phyloP scores from a whole-genome alignment of 2,888 invertebrate genomes.

The Sturmia bella region DNA sequence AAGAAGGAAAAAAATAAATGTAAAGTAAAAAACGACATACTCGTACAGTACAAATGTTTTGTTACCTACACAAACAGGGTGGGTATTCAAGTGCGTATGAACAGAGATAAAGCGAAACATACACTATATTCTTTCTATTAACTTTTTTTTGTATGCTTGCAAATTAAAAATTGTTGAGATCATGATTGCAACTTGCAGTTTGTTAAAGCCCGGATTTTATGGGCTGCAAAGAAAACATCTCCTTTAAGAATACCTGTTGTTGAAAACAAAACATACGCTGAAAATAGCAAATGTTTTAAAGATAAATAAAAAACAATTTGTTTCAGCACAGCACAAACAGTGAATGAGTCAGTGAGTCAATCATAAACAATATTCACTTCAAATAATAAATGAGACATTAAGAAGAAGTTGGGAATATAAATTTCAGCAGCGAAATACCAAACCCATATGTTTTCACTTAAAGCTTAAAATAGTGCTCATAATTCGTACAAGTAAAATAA shows the following conservation, averaged over 20 bases:
- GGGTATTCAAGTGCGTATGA: too few relatives aligned
- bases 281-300: slow-evolving; percentile 15
- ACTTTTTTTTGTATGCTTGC: too few relatives aligned
- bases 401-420: slow-evolving; percentile 9
- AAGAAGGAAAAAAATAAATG: slow-evolving; percentile 28
- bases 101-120: too few relatives aligned
- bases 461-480: neutral
- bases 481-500: too few relatives aligned
- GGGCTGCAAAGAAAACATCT: neutral
- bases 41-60: neutral
- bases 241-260: slow-evolving; percentile 14
- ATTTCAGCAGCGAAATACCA: slow-evolving; percentile 9
- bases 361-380: slow-evolving; percentile 22
- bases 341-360: slow-evolving; percentile 31
- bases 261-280: neutral
- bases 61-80: neutral
- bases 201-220: too few relatives aligned
- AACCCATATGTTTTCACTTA: neutral
- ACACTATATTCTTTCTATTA: too few relatives aligned
- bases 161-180: too few relatives aligned
- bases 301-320: slow-evolving; percentile 18
- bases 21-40: slow-evolving; percentile 3
- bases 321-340: slow-evolving; percentile 33
- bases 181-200: too few relatives aligned
- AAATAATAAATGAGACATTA: slow-evolving; percentile 26